Evolutionary conservation across 2,797 vertebrate genomes (phyloP).

Genomic region (Hypotaenidia okinawae): DNA sequence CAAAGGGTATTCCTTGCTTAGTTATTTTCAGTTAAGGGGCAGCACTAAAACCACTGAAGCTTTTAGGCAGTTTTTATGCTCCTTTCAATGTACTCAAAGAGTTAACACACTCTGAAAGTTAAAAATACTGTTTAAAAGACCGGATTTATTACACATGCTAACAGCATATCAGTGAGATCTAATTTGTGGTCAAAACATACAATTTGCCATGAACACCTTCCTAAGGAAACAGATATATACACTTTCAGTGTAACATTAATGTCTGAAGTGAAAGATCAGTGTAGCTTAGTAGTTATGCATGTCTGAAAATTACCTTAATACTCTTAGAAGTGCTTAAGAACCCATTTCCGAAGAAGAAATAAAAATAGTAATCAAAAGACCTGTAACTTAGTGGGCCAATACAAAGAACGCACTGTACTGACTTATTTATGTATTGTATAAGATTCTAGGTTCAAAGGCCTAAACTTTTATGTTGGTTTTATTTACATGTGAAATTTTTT

Average conservation of each 20-base stretch:
- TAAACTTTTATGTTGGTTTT: conserved; percentile 84
- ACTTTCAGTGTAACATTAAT: neutral
- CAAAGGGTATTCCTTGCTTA: neutral
- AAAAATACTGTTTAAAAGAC: conserved; percentile 26
- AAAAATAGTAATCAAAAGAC: conserved; percentile 65
- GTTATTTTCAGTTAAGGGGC: neutral
- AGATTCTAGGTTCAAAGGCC: conserved; percentile 80
- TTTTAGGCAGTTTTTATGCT: neutral
- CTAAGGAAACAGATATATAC: conserved; percentile 45
- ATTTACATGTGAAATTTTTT: conserved; percentile 87
- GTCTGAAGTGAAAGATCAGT: conserved; percentile 30
- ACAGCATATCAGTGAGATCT: conserved; percentile 4
- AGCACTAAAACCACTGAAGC: neutral
- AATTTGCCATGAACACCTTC: conserved; percentile 47
- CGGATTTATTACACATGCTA: conserved; percentile 37
- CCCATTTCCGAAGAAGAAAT: conserved; percentile 55
- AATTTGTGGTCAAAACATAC: conserved; percentile 47
- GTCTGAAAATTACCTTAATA: conserved; percentile 61
- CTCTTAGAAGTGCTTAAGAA: conserved; percentile 59
- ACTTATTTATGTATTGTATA: conserved; percentile 80
- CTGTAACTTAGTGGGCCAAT: conserved; percentile 64
- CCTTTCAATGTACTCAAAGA: neutral
- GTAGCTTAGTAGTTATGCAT: neutral
- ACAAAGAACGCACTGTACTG: conserved; percentile 75
- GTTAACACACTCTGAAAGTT: conserved; percentile 14